A percentile compares a stretch with the other conserved stretches of the same genome.
These are phyloP conservation scores for Adrianichthys oophorus DNA, from an alignment of 2,797 vertebrate genomes.

Conservation along the genomic window DNA sequence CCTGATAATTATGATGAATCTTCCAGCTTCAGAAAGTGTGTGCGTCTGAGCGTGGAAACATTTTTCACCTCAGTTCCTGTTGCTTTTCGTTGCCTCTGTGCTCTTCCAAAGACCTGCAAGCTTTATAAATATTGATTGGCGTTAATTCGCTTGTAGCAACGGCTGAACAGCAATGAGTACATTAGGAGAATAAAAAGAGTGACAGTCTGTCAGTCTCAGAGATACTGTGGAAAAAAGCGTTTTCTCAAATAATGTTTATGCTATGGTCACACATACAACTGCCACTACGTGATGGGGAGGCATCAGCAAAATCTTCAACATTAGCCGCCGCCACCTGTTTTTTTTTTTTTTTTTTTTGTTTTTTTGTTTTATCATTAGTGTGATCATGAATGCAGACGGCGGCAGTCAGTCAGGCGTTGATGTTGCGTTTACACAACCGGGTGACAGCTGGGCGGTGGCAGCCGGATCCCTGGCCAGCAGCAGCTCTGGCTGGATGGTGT, in stretches of 20 bases:
- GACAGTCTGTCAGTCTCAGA: conserved; percentile 30
- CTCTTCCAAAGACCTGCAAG: conserved; percentile 20
- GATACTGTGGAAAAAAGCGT: conserved; percentile 19
- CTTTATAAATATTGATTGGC: conserved; percentile 45
- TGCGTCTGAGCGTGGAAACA: conserved; percentile 4
- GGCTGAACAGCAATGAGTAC: conserved; percentile 40
- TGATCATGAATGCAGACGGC: too few relatives aligned
- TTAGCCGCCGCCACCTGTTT: too few relatives aligned
- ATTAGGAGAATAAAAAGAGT: conserved; percentile 33
- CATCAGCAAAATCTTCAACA: too few relatives aligned
- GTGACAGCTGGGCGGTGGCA: too few relatives aligned
- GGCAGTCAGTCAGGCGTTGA: too few relatives aligned
- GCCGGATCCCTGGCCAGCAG: too few relatives aligned
- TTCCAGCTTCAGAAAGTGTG: conserved; percentile 18
- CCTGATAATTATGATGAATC: conserved; percentile 74
- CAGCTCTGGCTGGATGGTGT: too few relatives aligned
- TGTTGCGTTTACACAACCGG: too few relatives aligned
- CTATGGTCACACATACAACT: too few relatives aligned
- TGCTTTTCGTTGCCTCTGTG: conserved; percentile 23
- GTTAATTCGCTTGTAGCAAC: conserved; percentile 47
- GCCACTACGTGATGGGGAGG: too few relatives aligned
- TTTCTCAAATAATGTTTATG: conserved; percentile 20
- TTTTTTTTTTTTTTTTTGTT: too few relatives aligned
- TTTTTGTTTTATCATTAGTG: too few relatives aligned
- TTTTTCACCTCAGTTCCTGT: conserved; percentile 15